Conservation (phyloP, 2,888 invertebrate species). For the Platycnemis pennipes region DNA sequence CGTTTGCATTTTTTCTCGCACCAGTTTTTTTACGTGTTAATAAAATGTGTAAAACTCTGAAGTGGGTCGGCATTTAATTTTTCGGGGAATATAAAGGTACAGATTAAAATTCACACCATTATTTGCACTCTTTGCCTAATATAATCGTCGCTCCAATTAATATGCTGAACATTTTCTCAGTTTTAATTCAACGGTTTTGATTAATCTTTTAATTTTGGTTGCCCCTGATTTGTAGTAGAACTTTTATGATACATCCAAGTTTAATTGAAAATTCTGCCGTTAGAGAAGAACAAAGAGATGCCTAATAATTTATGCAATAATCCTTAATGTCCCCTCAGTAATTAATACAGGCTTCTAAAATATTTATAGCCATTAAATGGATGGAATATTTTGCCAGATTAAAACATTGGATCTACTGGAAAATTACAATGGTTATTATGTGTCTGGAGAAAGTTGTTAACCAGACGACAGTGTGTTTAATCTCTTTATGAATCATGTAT, state of each 20-base stretch:
- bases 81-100: background rate
- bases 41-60: background rate
- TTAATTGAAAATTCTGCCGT: slow-evolving; percentile 22
- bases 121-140: slow-evolving; percentile 7
- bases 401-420: background rate
- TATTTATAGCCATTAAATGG: background rate
- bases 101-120: background rate
- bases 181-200: slow-evolving; percentile 9
- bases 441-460: background rate
- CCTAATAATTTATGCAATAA: background rate
- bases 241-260: background rate
- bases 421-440: background rate
- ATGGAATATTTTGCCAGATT: slow-evolving; percentile 5
- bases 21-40: background rate
- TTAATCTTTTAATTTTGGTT: slow-evolving; percentile 36
- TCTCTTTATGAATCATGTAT: background rate
- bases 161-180: background rate
- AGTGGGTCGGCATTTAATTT: slow-evolving; percentile 28
- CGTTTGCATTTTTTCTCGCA: background rate
- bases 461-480: background rate
- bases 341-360: background rate
- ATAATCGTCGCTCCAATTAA: slow-evolving; percentile 7
- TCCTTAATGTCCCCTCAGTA: background rate
- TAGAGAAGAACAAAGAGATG: background rate
- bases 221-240: background rate